A percentile compares a stretch with the other conserved stretches of the same genome.
Evolutionary conservation across 2,888 invertebrate species (phyloP).

Genomic region (Acleris laterana): DNA sequence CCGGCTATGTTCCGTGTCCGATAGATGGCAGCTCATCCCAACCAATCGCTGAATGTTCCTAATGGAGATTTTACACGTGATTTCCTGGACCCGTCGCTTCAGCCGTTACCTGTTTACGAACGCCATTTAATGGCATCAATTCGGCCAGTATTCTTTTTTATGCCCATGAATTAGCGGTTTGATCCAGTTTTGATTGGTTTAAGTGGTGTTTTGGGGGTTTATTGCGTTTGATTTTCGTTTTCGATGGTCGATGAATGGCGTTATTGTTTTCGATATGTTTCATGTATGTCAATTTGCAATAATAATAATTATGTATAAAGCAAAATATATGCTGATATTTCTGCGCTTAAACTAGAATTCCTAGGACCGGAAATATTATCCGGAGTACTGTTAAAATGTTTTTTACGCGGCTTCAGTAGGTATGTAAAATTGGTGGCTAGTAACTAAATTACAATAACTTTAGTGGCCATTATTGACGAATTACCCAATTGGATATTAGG

Average conservation of each 20-base stretch:
- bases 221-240: conserved; percentile 9
- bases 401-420: no score
- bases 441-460: no score
- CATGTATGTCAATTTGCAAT: neutral
- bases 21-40: conserved; percentile 77
- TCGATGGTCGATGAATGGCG: neutral
- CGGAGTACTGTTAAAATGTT: no score
- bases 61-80: conserved; percentile 83
- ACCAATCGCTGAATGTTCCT: conserved; percentile 71
- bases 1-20: conserved; percentile 72
- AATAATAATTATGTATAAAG: no score
- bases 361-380: no score
- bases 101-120: conserved; percentile 60
- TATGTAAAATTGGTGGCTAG: no score
- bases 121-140: conserved; percentile 41
- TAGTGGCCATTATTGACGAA: no score
- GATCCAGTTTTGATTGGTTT: conserved; percentile 34
- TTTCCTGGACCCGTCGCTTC: conserved; percentile 64
- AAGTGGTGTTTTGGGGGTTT: conserved; percentile 21
- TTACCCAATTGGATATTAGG: no score
- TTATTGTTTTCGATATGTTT: neutral
- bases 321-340: no score
- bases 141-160: conserved; percentile 30
- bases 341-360: no score
- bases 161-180: conserved; percentile 25